Percentiles rank a stretch among this genome's conserved stretches.
These are phyloP conservation scores for Varroa destructor DNA, from an alignment of 1,140 invertebrate genomes.

Conservation along the genomic window DNA sequence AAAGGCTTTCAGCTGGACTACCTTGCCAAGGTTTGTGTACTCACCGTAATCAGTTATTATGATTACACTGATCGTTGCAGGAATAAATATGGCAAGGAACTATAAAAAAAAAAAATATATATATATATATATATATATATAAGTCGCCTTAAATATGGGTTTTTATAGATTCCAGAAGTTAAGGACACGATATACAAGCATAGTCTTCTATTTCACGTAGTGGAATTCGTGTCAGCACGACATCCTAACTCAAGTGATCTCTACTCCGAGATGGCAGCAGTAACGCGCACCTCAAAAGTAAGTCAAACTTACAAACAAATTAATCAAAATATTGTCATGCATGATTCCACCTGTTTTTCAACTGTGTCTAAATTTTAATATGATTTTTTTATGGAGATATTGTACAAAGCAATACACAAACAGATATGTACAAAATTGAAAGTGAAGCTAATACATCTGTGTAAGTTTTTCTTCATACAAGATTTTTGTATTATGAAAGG, in stretches of 20 bases:
- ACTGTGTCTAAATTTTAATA: too few relatives aligned
- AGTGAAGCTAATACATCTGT: too few relatives aligned
- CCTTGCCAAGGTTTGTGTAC: slow-evolving; percentile 57
- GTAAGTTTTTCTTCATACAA: too few relatives aligned
- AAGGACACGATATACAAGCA: slow-evolving; percentile 99
- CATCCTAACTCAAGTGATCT: slow-evolving; percentile 86
- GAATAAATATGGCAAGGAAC: too few relatives aligned
- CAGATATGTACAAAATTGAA: too few relatives aligned
- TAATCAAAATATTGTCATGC: too few relatives aligned
- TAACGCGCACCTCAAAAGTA: slow-evolving; percentile 68
- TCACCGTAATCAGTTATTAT: not conserved
- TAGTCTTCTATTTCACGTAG: slow-evolving; percentile 88
- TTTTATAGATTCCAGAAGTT: slow-evolving; percentile 65
- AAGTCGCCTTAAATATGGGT: too few relatives aligned
- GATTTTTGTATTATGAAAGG: too few relatives aligned
- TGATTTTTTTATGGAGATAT: not conserved
- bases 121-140: too few relatives aligned
- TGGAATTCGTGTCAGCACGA: slow-evolving; percentile 91
- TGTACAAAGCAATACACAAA: not conserved
- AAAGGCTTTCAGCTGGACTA: slow-evolving; percentile 98
- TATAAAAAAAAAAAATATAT: too few relatives aligned
- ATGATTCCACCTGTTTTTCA: too few relatives aligned
- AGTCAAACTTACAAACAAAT: slow-evolving; percentile 7
- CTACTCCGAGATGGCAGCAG: slow-evolving; percentile 89
- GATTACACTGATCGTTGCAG: too few relatives aligned